Base-by-base conservation (phyloP, 2,797 vertebrate species). In the Australoheros facetus region DNA sequence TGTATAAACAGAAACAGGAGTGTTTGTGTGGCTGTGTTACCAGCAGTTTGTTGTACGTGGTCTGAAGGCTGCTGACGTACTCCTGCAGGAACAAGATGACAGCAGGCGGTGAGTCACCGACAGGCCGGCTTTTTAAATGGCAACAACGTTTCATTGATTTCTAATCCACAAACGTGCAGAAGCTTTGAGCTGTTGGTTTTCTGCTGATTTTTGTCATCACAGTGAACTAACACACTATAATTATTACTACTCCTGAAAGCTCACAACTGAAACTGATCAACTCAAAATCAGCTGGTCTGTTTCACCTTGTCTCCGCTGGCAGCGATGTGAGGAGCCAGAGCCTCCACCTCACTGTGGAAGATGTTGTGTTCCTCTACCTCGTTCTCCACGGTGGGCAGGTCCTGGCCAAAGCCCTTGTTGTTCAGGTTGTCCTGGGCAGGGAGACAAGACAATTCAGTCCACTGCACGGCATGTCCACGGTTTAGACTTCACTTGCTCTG, bases 301-400 rank as follows among this genome's bases (percentile, higher is more conserved):
- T 32, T 17, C 85, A 97, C 97, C 97, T 97, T 96, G 92, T 94
- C 95, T 8, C 91, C 91, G 0, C 94, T 90, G 73, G 95, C 90
- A 80, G 92, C 82, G 71, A 99, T 92, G 81, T 97, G 97, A 0
- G 97, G 96, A 73, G 97, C 97, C 3, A 99, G 94, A 73, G 98
- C 98, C 94, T 98, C 98, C 89, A 99, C 97, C 90, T 99, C 98
- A 0, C 98, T 99, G 89, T 98, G 97, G 88, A 98, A 98, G 92
- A 99, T 97, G 90, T 98, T 99, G 95, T 99, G 98, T 26, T 98
- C 96, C 74, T 98, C 98, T 71, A 99, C 96, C 75, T 99, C 97
- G 16, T 95, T 96, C 84, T 98, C 98, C 79, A 99, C 95, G 19
- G 96, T 92, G 0, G 96, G 97, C 73, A 99, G 91, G 85, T 99